phyloP scores from a whole-genome alignment of 1,140 invertebrate species.

The Scylla paramamosain region DNA sequence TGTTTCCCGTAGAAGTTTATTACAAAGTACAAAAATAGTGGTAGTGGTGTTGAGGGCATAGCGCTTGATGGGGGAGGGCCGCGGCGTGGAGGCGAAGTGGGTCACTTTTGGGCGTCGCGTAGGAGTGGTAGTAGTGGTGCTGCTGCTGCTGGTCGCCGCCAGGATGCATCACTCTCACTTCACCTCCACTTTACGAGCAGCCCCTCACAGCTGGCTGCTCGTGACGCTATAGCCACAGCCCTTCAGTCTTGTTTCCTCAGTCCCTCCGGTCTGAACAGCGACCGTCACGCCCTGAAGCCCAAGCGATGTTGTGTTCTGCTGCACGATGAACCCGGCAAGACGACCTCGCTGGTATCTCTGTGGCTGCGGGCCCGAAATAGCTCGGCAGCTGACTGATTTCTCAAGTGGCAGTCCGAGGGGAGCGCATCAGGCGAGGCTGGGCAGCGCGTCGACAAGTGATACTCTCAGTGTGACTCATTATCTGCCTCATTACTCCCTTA shows the following conservation, averaged over 20 bases:
- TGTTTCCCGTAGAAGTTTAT: background rate
- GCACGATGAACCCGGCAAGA: slow-evolving; percentile 47
- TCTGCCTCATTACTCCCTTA: background rate
- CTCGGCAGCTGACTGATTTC: slow-evolving; percentile 47
- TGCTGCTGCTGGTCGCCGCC: too few species aligned
- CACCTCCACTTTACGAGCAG: background rate
- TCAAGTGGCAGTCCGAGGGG: background rate
- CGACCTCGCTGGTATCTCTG: slow-evolving; percentile 47
- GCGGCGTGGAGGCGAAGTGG: background rate
- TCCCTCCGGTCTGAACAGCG: background rate
- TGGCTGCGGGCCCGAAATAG: slow-evolving; percentile 39
- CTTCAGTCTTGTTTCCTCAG: background rate
- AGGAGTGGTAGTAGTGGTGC: background rate
- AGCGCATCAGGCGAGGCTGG: background rate
- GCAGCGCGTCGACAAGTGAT: slow-evolving; percentile 9
- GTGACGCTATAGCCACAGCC: background rate
- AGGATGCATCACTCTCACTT: background rate
- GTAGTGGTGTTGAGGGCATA: too few species aligned
- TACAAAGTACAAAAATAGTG: too few species aligned
- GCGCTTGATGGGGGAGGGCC: too few species aligned
- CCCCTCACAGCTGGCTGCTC: background rate
- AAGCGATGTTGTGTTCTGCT: background rate
- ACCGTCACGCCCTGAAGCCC: background rate
- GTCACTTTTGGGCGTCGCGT: background rate
- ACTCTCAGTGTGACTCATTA: slow-evolving; percentile 26